Evolutionary conservation across 2,888 invertebrate species (phyloP).

Genomic region (Xanthia togata): DNA sequence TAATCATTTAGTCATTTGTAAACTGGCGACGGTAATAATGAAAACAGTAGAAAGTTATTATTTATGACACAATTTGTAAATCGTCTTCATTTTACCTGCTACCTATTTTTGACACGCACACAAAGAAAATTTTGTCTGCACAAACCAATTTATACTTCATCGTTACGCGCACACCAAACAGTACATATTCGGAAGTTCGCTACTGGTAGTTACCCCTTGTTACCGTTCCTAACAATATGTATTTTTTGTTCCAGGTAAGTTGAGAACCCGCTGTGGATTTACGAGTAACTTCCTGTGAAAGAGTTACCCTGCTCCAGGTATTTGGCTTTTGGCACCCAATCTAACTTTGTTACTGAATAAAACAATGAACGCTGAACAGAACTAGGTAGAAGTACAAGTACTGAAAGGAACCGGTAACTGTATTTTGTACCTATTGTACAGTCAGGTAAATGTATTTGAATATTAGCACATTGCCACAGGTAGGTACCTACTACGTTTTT

Average conservation of each 20-base stretch:
- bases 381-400: not conserved
- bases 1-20: not conserved
- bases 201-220: slow-evolving; percentile 28
- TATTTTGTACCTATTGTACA: slow-evolving; percentile 15
- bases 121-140: not conserved
- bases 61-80: slow-evolving; percentile 19
- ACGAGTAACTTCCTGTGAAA: slow-evolving; percentile 40
- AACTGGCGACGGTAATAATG: not conserved
- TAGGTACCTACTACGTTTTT: not conserved
- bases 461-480: not conserved
- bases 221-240: slow-evolving; percentile 45
- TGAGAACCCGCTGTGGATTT: slow-evolving; percentile 29
- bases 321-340: slow-evolving; percentile 41
- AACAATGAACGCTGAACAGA: slow-evolving; percentile 6
- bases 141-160: slow-evolving; percentile 7
- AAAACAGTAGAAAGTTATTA: not conserved
- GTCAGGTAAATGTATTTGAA: slow-evolving; percentile 6
- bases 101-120: not conserved
- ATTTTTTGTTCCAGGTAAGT: slow-evolving; percentile 71
- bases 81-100: not conserved
- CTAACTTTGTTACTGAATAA: slow-evolving; percentile 49
- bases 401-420: not conserved
- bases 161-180: not conserved
- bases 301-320: slow-evolving; percentile 43
- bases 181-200: slow-evolving; percentile 14